Base-by-base conservation (phyloP, 37 sponge, comb jelly and placozoan species). In the Spongia lamella region DNA sequence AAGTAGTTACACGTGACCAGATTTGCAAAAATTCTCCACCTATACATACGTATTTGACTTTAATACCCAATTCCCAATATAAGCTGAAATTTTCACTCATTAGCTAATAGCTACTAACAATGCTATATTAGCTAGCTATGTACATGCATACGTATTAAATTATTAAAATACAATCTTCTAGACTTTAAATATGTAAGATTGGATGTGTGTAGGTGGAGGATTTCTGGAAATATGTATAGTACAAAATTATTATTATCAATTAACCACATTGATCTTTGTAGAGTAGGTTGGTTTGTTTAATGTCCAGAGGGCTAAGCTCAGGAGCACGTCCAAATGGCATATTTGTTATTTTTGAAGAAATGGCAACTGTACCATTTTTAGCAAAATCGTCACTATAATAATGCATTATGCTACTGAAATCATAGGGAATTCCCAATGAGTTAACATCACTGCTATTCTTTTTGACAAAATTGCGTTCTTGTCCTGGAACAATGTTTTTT, bases 351-450 rank as follows among this genome's bases (percentile, higher is more conserved):
- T 29, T 64, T 27, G 85, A 61, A 14, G 56, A n/a, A n/a, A 92
- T 22, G 0, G 93, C 87, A 25, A 49, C 20, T 13, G 75, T 70
- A 38, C 26, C 0, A 32, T 16, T 20, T 13, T 32, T 38, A 1
- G 60, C 0, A 59, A 88, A 84, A 21, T 64, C 73, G 20, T 53
- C 25, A 3, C 36, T 26, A 55, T 59, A 25, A 56, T 92, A 92
- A 57, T 92, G 93, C 93, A 92, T 92, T 62, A 92, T 81, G 26
- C 88, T 86, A 63, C 86, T 92, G 78, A 82, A 86, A 50, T 92
- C 92, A 35, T 92, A 92, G 4, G 78, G 61, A 1, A 92, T 75
- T 22, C 93, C 93, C 26, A 66, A 31, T 9, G 85, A 84, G 50
- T 92, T 30, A 0, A 87, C 75, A 13, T 57, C 13, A n/a, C 52